phyloP scores from a whole-genome alignment of 2,797 vertebrate genomes.

The Furcifer pardalis region DNA sequence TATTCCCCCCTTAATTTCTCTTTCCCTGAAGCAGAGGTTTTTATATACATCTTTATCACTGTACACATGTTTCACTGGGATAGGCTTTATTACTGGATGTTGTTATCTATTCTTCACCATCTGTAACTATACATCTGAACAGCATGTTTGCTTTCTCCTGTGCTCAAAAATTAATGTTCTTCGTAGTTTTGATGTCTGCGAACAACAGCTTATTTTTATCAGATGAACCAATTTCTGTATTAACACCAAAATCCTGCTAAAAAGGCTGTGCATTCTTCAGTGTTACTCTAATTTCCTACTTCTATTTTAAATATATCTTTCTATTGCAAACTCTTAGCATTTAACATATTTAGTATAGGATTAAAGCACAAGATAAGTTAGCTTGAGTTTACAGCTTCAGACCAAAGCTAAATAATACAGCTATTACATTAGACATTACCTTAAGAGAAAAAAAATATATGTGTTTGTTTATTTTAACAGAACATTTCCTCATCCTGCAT shows the following conservation, averaged over 20 bases:
- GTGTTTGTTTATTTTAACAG: too few relatives aligned
- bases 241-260: constrained; percentile 36
- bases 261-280: constrained; percentile 46
- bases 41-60: constrained; percentile 46
- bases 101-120: constrained; percentile 21
- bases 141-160: not conserved
- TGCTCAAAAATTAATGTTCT: constrained; percentile 37
- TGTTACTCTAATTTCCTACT: constrained; percentile 31
- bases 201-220: constrained; percentile 7
- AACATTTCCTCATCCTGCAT: too few relatives aligned
- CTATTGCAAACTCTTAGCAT: not conserved
- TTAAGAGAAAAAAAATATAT: too few relatives aligned
- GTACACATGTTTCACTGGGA: constrained; percentile 43
- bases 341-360: too few relatives aligned
- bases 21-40: constrained; percentile 50
- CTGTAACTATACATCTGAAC: constrained; percentile 9
- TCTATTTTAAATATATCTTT: not conserved
- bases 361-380: too few relatives aligned
- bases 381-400: too few relatives aligned
- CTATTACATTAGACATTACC: too few relatives aligned
- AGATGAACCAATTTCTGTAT: constrained; percentile 32
- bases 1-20: constrained; percentile 35
- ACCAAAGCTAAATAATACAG: too few relatives aligned
- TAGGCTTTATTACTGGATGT: constrained; percentile 34
- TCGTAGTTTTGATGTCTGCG: constrained; percentile 25